Conservation (phyloP, 2,888 invertebrate genomes). For the Drosophila sordidula region DNA sequence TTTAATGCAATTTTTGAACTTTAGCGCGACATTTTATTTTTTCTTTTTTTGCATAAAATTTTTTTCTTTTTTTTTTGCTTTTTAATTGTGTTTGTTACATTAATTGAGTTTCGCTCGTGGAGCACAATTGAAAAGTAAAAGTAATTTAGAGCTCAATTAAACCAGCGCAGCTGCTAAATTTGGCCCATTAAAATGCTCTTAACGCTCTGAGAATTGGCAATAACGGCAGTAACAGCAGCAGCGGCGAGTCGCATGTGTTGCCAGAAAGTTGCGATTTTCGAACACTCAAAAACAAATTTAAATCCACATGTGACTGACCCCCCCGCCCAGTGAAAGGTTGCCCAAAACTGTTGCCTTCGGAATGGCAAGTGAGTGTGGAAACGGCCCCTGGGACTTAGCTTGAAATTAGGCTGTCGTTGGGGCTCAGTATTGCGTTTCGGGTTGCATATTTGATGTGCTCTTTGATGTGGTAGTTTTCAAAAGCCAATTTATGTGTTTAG, state of each 20-base stretch:
- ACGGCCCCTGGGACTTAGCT: not conserved
- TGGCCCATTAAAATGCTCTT: constrained; percentile 50
- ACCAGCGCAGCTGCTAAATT: constrained; percentile 39
- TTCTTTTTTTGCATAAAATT: constrained; percentile 7
- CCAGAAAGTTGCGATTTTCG: constrained; percentile 36
- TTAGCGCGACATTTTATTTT: constrained; percentile 47
- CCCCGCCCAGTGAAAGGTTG: constrained; percentile 9
- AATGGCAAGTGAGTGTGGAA: not conserved
- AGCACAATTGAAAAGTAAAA: constrained; percentile 66
- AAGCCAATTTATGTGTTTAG: constrained; percentile 1
- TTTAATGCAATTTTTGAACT: constrained; percentile 72
- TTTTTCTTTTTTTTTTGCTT: constrained; percentile 9
- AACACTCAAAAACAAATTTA: constrained; percentile 44
- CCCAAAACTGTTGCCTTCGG: not conserved
- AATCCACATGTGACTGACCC: constrained; percentile 12
- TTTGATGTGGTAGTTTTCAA: constrained; percentile 6
- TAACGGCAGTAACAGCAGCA: constrained; percentile 8
- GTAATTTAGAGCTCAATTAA: constrained; percentile 72
- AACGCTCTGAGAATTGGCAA: constrained; percentile 39
- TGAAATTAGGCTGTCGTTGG: not conserved
- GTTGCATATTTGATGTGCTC: constrained; percentile 4
- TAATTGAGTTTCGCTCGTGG: constrained; percentile 49
- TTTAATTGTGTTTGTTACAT: constrained; percentile 31
- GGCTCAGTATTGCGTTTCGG: not conserved
- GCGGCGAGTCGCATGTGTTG: constrained; percentile 19